Conservation (phyloP, 2,888 invertebrate species). For the Erebia ligea region DNA sequence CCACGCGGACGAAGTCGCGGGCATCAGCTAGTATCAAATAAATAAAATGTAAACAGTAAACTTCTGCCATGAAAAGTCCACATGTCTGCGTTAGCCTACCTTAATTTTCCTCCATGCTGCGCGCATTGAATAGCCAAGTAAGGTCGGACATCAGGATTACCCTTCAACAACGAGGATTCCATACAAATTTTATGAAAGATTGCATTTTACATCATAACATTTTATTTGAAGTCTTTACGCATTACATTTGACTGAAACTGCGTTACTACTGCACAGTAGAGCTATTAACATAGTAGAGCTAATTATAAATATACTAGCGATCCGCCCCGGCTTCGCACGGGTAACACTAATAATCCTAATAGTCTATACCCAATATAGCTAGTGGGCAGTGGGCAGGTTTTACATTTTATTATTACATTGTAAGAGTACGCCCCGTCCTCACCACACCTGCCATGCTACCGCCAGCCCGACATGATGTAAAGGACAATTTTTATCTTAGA, state of each 20-base stretch:
- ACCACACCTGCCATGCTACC: too few relatives aligned
- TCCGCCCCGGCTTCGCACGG: too few relatives aligned
- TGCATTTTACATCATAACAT: conserved; percentile 50
- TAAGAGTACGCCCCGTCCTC: too few relatives aligned
- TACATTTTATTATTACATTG: too few relatives aligned
- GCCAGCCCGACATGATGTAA: too few relatives aligned
- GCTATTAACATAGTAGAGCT: too few relatives aligned
- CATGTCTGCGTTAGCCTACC: conserved; percentile 73
- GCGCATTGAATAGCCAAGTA: conserved; percentile 71
- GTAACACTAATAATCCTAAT: too few relatives aligned
- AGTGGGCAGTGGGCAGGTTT: too few relatives aligned
- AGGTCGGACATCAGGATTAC: conserved; percentile 62
- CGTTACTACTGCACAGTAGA: background rate
- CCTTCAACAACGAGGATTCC: conserved; percentile 57
- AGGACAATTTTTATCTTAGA: too few relatives aligned
- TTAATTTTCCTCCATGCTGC: conserved; percentile 71
- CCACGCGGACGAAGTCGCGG: too few relatives aligned
- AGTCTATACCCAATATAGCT: too few relatives aligned
- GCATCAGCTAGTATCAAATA: too few relatives aligned
- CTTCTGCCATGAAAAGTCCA: conserved; percentile 55
- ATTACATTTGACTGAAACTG: background rate
- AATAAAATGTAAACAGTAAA: background rate
- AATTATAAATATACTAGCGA: background rate
- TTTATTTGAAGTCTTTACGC: conserved; percentile 28
- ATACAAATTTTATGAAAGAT: conserved; percentile 61